Evolutionary conservation across 2,888 invertebrate species (phyloP).

Genomic region (Zelleria hepariella): DNA sequence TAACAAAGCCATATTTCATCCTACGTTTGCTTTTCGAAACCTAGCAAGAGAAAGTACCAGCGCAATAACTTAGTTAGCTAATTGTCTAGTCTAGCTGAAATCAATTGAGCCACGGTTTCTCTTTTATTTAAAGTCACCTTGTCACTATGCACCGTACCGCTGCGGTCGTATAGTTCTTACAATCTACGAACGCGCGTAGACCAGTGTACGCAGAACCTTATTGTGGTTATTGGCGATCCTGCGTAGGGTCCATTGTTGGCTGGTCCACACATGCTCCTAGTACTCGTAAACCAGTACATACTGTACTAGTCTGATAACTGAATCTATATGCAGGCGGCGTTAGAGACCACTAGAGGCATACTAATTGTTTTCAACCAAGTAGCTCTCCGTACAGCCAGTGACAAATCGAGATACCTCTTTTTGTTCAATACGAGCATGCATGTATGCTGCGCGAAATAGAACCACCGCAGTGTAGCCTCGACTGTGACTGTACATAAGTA

Average conservation of each 20-base stretch:
- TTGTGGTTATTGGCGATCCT: too few species aligned
- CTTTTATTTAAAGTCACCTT: conserved; percentile 1
- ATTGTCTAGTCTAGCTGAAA: neutral
- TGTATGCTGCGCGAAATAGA: too few species aligned
- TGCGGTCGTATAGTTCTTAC: too few species aligned
- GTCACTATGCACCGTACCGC: neutral
- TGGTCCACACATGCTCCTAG: too few species aligned
- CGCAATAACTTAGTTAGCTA: neutral
- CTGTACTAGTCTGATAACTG: neutral
- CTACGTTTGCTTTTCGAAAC: neutral
- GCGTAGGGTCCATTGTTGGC: too few species aligned
- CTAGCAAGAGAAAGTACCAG: neutral
- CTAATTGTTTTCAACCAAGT: neutral
- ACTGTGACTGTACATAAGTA: too few species aligned
- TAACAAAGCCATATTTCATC: neutral
- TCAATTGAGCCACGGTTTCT: conserved; percentile 6
- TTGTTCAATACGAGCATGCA: too few species aligned
- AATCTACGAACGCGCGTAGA: too few species aligned
- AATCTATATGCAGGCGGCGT: conserved; percentile 5
- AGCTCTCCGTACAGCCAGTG: neutral
- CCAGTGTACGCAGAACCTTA: too few species aligned
- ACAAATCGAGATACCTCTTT: too few species aligned
- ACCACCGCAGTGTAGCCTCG: too few species aligned
- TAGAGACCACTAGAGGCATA: neutral
- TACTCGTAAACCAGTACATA: too few species aligned